Base-by-base conservation (phyloP, 2,797 vertebrate genomes). In the Ibycter americanus region DNA sequence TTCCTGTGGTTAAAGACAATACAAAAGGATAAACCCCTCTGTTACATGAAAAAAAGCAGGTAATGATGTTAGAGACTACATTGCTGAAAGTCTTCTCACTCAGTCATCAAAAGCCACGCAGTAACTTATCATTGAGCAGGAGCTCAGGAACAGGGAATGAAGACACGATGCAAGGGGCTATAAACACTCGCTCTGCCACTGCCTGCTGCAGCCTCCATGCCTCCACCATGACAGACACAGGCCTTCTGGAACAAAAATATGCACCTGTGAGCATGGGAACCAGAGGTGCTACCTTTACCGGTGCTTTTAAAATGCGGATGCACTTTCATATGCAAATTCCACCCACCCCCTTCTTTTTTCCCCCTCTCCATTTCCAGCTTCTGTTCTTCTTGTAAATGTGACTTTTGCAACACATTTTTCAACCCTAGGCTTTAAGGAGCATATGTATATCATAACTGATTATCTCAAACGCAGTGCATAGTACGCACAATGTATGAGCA, bases 1-100 rank as follows among this genome's bases (percentile, higher is more conserved):
- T 94, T 90, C 55, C 91, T 29, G 27, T 71, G 83, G 83, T 92
- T 89, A 40, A 63, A 72, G 46, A 87, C 85, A 92, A 81, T 31
- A 93, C n/a, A 72, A 86, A 84, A 82, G 67, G 77, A 92, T 66
- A 76, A 89, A 83, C 52, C 40, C 31, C 54, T 74, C 54, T 38
- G 80, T 32, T 82, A 82, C 42, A 73, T 21, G 49, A 52, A 49
- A 58, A 85, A 88, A 62, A 51, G 46, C 63, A 82, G 36, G 62
- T 97, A 97, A 94, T 76, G 72, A 87, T 6, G 5, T 78, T 93
- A 55, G 16, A 82, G 54, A 80, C 26, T 52, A 81, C 83, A 83
- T 27, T 42, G 84, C 27, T 87, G 70, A 90, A 91, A 93, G 84
- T 77, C 66, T 87, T 89, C 49, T 90, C 72, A 71, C 76, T 78